Evolutionary conservation across 23 tunicate genomes (phyloP), one percentile per base, ranked within the genome.

Genomic region (Halocynthia roretzi): DNA sequence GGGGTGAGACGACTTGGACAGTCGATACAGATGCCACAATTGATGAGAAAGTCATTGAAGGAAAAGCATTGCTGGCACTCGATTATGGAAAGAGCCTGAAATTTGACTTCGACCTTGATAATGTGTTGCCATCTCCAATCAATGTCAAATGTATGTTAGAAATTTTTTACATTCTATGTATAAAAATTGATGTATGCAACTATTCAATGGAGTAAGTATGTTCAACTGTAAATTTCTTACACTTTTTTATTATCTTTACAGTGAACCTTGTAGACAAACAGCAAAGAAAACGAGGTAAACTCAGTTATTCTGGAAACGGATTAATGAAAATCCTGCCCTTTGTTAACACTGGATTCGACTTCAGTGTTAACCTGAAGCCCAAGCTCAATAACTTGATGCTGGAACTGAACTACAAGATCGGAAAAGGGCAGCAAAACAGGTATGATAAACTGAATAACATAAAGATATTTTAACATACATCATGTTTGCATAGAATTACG

Each of bases 341-440:
- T 50, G 56, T 89, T 57, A 75, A 84, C 73, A 83, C 77, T 53
- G 84, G 85, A 18, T 73, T 56, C 52, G 40, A 63, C 20, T 79
- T 89, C 82, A 71, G 80, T 67, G 61, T 89, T 56, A 78, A 89
- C 56, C 20, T 84, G 72, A 86, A 70, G 6, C 96, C 96, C 7
- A 71, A 75, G 55, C n/a, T 71, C 21, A 82, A 89, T 52, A 69
- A 56, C 40, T 72, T 89, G 67, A 70, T 51, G 52, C 80, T 89
- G 56, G 58, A 71, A 5, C 72, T 89, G 57, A 62, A 70, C 80
- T 89, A 89, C 77, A 61, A 80, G 44, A 53, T 89, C 51, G 67
- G 72, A 49, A 80, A 75, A 7, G 53, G 50, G 49, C 78, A 69
- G 52, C 56, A 82, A 53, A 53, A 87, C 51, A 70, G 61, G 93